phyloP scores from a whole-genome alignment of 2,797 vertebrate species.

The Diplodus puntazzo region DNA sequence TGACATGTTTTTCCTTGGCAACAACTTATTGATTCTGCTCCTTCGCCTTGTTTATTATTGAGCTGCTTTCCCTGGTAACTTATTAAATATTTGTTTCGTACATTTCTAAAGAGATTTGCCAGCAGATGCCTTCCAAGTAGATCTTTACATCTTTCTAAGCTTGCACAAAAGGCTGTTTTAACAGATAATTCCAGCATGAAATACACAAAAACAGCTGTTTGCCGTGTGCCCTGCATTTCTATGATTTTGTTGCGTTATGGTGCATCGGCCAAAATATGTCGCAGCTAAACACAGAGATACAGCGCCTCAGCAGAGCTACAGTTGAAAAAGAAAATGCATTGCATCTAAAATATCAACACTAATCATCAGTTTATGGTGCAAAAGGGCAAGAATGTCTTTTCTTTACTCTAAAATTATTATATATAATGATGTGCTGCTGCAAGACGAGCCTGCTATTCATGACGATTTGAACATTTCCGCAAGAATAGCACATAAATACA shows the following conservation, averaged over 20 bases:
- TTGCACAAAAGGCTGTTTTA: not conserved
- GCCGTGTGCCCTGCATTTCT: not conserved
- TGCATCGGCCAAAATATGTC: not conserved
- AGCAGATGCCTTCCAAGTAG: not conserved
- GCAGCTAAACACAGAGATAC: not conserved
- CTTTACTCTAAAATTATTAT: conserved; percentile 46
- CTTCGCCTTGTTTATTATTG: not conserved
- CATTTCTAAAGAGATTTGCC: not conserved
- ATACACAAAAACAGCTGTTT: conserved; percentile 4
- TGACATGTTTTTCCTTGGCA: too few relatives aligned
- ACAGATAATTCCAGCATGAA: not conserved
- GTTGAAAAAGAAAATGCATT: conserved; percentile 5
- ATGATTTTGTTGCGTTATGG: not conserved
- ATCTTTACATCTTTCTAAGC: not conserved
- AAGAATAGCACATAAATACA: conserved; percentile 46
- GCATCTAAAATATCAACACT: conserved; percentile 48
- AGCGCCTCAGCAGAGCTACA: conserved; percentile 6
- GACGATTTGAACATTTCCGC: conserved; percentile 45
- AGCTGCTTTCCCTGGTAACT: not conserved
- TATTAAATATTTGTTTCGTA: not conserved
- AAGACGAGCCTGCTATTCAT: conserved; percentile 34
- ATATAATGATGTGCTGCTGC: conserved; percentile 43
- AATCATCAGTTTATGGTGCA: conserved; percentile 53
- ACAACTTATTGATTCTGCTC: not conserved
- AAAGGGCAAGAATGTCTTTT: conserved; percentile 38